Evolutionary conservation across 2,888 invertebrate species (phyloP), one percentile per base, ranked within the genome.

Genomic region (Sepiola atlantica): DNA sequence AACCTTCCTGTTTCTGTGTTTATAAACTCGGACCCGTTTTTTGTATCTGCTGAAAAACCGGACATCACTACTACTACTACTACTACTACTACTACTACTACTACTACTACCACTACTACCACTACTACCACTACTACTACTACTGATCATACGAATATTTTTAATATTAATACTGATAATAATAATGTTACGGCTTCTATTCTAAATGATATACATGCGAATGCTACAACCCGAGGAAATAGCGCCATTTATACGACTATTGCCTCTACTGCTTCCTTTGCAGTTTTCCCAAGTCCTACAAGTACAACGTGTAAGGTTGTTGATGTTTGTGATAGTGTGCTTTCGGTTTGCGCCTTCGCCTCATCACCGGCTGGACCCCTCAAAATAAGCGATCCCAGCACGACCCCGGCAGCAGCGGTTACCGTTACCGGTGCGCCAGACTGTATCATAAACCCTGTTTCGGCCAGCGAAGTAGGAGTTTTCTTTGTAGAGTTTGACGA

Each of bases 1-100:
- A 77, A n/a, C 77, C 77, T 77, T 32, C 77, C 77, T 32, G 77
- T n/a, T 12, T 77, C 77, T n/a, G 77, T 77, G 45, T 45, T 45
- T 45, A 45, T 45, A n/a, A n/a, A 14, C 18, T 16, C 77, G n/a
- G 4, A 32, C n/a, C n/a, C n/a, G n/a, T 77, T n/a, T 77, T n/a
- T n/a, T n/a, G 77, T 18, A 14, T 77, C 77, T n/a, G 77, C 14
- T 32, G 77, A 16, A 77, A 77, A n/a, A 12, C 32, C n/a, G n/a
- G n/a, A 77, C n/a, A 77, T 77, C n/a, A 77, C n/a, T 77, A 77
- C 77, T n/a, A 77, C 77, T n/a, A 77, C n/a, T 14, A 77, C 77
- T 77, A 32, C 77, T 32, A 77, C 77, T 32, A 77, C n/a, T 24
- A 61, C 10, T n/a, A 77, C 28, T n/a, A 77, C 6, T n/a, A 77